Percentiles rank a stretch among this genome's conserved stretches.
Evolutionary conservation across 2,113 vertebrate genomes (phyloP).

Genomic region (Equus przewalskii): DNA sequence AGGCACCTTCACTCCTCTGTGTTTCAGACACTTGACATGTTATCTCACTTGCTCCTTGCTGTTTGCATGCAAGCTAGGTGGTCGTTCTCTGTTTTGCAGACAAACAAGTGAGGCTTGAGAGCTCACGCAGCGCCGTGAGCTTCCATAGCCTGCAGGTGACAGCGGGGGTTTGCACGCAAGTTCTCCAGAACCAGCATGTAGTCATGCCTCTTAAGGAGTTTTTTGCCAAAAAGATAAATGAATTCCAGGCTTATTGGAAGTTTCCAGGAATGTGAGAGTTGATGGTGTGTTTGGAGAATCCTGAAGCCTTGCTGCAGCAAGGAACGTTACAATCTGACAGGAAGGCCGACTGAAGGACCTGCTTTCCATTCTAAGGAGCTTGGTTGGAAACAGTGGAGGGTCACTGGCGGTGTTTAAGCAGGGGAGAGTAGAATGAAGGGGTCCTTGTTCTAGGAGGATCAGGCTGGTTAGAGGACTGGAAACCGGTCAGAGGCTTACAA

Average conservation of each 20-base stretch:
- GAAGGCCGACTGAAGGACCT: no score
- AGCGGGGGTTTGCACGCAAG: no score
- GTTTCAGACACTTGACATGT: not conserved
- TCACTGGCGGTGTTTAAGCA: no score
- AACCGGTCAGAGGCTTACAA: no score
- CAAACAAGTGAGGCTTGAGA: no score
- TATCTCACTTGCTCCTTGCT: not conserved
- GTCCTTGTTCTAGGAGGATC: no score
- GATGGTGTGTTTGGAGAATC: not conserved
- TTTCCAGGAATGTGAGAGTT: not conserved
- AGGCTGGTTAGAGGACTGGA: no score
- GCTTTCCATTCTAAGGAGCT: no score
- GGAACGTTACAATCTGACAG: not conserved
- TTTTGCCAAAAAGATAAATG: not conserved
- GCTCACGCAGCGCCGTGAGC: no score
- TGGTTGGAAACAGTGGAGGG: no score
- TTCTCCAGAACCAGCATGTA: no score
- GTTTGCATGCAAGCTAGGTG: fast-evolving
- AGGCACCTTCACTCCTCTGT: not conserved
- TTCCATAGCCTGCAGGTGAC: not conserved
- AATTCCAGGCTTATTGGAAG: not conserved
- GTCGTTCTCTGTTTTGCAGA: not conserved
- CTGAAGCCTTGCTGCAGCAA: not conserved
- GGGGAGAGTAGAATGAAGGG: no score
- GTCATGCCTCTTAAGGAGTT: not conserved